A percentile compares a stretch with the other conserved stretches of the same genome.
Conservation (phyloP, 37 sponge, comb jelly and placozoan species). For the Amphimedon queenslandica region DNA sequence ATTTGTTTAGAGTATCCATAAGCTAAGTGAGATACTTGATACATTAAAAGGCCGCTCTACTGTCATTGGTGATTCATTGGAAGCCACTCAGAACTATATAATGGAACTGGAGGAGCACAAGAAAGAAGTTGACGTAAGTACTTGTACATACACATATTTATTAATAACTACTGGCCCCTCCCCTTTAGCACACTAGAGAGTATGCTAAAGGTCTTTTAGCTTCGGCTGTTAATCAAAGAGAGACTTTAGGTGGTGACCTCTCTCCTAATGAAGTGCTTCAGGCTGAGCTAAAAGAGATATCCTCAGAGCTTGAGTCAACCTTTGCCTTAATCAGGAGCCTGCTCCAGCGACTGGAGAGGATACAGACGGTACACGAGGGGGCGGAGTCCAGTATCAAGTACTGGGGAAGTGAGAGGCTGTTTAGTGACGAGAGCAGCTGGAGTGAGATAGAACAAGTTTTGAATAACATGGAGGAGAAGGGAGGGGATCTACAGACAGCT, state of each 20-base stretch:
- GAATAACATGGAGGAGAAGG: too few relatives aligned
- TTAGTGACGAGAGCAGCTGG: too few relatives aligned
- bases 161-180: too few relatives aligned
- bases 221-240: neutral
- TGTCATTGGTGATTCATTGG: constrained; percentile 35
- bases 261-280: neutral
- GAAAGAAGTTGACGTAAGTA: constrained; percentile 54
- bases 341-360: neutral
- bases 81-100: constrained; percentile 22
- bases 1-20: too few relatives aligned
- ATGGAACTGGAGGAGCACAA: constrained; percentile 46
- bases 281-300: neutral
- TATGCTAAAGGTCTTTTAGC: neutral
- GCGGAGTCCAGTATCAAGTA: neutral
- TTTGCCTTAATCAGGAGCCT: neutral
- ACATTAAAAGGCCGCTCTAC: constrained; percentile 30
- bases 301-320: neutral
- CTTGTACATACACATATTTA: neutral
- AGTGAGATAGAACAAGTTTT: too few relatives aligned
- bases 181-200: too few relatives aligned
- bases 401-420: neutral
- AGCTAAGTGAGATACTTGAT: constrained; percentile 36
- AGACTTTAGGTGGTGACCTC: neutral
- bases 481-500: too few relatives aligned
- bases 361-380: neutral